A percentile compares a stretch with the other conserved stretches of the same genome.
These are phyloP conservation scores for Toxostoma redivivum DNA, from an alignment of 2,113 vertebrate species.

Conservation along the genomic window DNA sequence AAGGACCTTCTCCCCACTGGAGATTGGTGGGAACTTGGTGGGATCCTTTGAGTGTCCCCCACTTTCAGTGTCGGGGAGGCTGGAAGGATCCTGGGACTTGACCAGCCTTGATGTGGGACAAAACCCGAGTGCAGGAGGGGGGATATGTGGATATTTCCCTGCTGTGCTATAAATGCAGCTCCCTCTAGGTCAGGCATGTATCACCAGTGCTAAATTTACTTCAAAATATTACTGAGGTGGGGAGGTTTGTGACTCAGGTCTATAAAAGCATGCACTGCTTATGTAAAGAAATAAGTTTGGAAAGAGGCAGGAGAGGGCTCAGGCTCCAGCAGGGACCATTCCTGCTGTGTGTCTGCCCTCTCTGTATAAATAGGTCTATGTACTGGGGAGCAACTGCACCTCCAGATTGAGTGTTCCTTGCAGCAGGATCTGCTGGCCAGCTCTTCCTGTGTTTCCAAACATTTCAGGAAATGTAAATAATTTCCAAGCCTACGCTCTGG, in stretches of 20 bases:
- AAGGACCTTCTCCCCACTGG: neutral
- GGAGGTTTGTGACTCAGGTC: constrained; percentile 47
- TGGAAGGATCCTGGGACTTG: accelerated
- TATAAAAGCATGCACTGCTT: constrained; percentile 6
- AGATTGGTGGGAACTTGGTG: neutral
- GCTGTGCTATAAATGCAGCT: constrained; percentile 22
- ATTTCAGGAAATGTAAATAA: neutral
- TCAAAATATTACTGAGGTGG: constrained; percentile 32
- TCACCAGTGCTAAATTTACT: constrained; percentile 54
- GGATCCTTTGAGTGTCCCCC: neutral
- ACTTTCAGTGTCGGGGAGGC: accelerated
- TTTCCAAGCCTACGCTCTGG: neutral
- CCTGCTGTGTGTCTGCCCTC: neutral
- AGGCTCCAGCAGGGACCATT: neutral
- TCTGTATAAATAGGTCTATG: neutral
- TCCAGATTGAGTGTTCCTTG: neutral
- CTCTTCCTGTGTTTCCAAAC: neutral
- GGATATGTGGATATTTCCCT: neutral
- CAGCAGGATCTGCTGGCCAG: neutral
- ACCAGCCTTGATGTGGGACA: neutral
- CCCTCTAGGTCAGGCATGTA: constrained; percentile 48
- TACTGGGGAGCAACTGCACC: accelerated
- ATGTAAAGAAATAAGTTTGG: neutral
- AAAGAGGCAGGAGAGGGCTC: neutral
- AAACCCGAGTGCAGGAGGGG: neutral